A percentile compares a stretch with the other conserved stretches of the same genome.
These are phyloP conservation scores for Agrochola lychnidis DNA, from an alignment of 2,888 invertebrate species.

Conservation along the genomic window DNA sequence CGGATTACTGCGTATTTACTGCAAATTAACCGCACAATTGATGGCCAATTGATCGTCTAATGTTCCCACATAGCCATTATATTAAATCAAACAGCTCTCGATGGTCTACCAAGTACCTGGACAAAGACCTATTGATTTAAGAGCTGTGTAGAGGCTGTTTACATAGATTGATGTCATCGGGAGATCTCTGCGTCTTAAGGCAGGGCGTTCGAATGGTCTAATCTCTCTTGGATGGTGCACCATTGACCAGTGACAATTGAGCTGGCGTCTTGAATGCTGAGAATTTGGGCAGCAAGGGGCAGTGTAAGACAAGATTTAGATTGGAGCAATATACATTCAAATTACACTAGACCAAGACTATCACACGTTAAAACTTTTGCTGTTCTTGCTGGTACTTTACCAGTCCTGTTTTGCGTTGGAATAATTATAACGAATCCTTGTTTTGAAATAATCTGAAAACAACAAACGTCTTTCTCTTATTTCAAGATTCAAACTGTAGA, in stretches of 20 bases:
- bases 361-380: background rate
- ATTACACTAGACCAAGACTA: background rate
- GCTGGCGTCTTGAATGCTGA: slow-evolving; percentile 18
- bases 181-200: slow-evolving; percentile 59
- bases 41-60: slow-evolving; percentile 89
- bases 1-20: slow-evolving; percentile 85
- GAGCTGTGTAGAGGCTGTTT: slow-evolving; percentile 75
- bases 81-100: slow-evolving; percentile 86
- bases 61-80: slow-evolving; percentile 85
- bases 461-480: background rate
- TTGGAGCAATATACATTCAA: background rate
- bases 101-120: slow-evolving; percentile 78
- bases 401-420: background rate
- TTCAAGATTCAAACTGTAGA: slow-evolving; percentile 7
- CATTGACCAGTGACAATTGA: slow-evolving; percentile 20
- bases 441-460: background rate
- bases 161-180: slow-evolving; percentile 75
- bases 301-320: slow-evolving; percentile 1
- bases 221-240: slow-evolving; percentile 47
- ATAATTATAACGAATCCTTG: background rate
- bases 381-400: no score
- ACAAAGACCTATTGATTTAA: slow-evolving; percentile 89
- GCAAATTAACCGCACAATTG: slow-evolving; percentile 88
- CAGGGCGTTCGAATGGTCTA: slow-evolving; percentile 32
- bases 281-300: background rate